phyloP scores from a whole-genome alignment of 2,113 vertebrate species.

The Hystrix brachyura region DNA sequence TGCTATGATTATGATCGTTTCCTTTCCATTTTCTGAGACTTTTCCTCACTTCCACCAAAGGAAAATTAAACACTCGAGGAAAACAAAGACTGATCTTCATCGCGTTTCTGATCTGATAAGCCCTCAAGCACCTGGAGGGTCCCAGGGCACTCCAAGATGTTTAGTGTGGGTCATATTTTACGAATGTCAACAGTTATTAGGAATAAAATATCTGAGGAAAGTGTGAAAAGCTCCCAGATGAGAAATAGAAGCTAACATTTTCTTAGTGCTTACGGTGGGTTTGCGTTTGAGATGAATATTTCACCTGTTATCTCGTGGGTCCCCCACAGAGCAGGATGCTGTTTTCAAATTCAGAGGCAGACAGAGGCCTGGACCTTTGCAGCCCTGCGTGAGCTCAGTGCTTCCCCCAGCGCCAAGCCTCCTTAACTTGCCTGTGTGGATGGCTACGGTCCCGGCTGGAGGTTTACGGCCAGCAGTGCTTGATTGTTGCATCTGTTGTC shows the following conservation, averaged over 20 bases:
- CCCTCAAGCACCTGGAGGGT: background rate
- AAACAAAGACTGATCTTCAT: background rate
- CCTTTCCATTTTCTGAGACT: background rate
- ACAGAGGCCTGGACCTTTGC: background rate
- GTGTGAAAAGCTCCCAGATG: background rate
- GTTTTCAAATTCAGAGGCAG: background rate
- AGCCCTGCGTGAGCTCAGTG: background rate
- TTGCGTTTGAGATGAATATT: background rate
- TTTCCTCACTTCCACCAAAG: background rate
- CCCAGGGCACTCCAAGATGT: background rate
- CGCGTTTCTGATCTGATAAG: constrained; percentile 19
- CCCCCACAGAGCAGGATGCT: background rate
- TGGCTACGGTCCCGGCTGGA: background rate
- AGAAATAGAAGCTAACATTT: constrained; percentile 9
- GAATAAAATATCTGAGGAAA: constrained; percentile 30
- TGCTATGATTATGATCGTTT: background rate
- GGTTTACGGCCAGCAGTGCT: background rate
- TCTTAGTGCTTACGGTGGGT: background rate
- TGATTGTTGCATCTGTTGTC: background rate
- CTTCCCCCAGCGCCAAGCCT: background rate
- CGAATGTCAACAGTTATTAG: constrained; percentile 43
- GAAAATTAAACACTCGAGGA: constrained; percentile 4
- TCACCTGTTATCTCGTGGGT: background rate
- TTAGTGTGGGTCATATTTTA: background rate
- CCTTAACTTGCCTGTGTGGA: background rate